Conservation (phyloP, 2,113 vertebrate species). For the Nerophis ophidion region DNA sequence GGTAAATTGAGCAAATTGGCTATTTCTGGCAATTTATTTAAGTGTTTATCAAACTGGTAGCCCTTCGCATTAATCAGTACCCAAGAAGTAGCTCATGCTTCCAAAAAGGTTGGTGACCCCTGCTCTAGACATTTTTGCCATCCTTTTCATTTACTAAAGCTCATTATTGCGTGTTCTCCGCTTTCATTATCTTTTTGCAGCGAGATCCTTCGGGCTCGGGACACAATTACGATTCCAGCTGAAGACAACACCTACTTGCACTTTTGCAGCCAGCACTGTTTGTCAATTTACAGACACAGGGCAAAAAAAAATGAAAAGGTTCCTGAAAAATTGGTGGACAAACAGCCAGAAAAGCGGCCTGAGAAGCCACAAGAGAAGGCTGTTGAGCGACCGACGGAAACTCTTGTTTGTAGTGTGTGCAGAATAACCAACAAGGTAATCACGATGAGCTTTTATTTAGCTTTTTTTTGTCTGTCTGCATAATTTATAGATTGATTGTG, state of each 20-base stretch:
- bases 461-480: neutral
- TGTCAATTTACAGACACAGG: conserved; percentile 83
- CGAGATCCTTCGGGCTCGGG: conserved; percentile 88
- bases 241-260: conserved; percentile 80
- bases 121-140: neutral
- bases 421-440: conserved; percentile 83
- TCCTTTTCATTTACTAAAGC: neutral
- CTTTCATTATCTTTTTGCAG: conserved; percentile 53
- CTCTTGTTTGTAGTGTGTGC: conserved; percentile 87
- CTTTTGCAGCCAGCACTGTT: conserved; percentile 92
- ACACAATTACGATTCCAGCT: conserved; percentile 87
- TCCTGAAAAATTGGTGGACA: conserved; percentile 69
- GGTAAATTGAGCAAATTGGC: too few relatives aligned
- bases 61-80: too few relatives aligned
- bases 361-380: conserved; percentile 66
- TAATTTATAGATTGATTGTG: neutral
- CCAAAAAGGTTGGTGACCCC: too few relatives aligned
- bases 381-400: conserved; percentile 69
- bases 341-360: conserved; percentile 73
- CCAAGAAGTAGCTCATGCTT: too few relatives aligned
- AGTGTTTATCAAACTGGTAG: too few relatives aligned
- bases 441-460: neutral
- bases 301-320: conserved; percentile 33
- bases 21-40: too few relatives aligned
- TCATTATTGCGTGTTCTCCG: neutral